A percentile compares a stretch with the other conserved stretches of the same genome.
phyloP scores from a whole-genome alignment of 2,113 vertebrate genomes.

The Rhombomys opimus region DNA sequence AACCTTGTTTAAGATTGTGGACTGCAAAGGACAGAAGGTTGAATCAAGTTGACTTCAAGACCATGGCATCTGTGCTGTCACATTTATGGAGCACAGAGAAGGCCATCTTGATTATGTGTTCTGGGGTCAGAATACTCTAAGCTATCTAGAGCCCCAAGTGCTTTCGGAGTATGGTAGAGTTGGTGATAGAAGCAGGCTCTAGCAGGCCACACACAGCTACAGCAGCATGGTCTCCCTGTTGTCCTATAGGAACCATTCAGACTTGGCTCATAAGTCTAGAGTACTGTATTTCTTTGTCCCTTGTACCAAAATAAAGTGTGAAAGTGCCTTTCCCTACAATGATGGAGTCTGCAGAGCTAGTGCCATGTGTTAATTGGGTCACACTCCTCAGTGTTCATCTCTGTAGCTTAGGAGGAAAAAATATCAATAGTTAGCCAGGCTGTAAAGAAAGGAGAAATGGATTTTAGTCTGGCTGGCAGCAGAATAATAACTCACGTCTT shows the following conservation, averaged over 20 bases:
- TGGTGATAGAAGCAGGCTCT: background rate
- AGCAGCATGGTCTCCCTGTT: background rate
- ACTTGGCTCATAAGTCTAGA: background rate
- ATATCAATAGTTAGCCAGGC: background rate
- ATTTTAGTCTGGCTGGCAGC: background rate
- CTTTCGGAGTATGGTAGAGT: background rate
- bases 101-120: background rate
- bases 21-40: background rate
- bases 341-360: no score
- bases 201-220: background rate
- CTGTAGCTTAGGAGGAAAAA: background rate
- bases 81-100: no score
- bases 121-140: background rate
- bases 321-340: background rate
- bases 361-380: background rate
- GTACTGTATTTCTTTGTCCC: background rate
- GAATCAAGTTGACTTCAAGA: background rate
- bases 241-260: background rate
- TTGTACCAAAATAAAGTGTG: background rate
- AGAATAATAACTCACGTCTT: background rate
- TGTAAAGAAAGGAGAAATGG: background rate
- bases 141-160: fast-evolving
- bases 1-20: background rate
- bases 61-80: background rate
- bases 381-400: slow-evolving; percentile 40